Base-by-base conservation (phyloP, 2,888 invertebrate genomes). In the Kryphioiulus occultus region DNA sequence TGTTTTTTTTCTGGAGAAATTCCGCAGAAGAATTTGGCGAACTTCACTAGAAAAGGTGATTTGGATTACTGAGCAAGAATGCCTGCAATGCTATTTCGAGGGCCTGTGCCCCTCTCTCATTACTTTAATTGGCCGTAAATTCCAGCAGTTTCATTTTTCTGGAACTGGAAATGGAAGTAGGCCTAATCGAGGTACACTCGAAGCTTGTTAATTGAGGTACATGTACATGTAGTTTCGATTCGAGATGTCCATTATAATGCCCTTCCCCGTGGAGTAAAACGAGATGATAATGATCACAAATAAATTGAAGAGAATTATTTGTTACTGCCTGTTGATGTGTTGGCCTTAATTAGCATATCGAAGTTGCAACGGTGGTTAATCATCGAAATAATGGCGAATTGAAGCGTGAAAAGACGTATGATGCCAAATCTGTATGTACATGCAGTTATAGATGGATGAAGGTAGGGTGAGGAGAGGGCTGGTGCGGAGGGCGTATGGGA, bases 341-440 rank as follows among this genome's bases (percentile, higher is more conserved):
- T 85, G 44, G 26, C 39, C 42, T 85, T 85, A 85, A 85, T 85
- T 85, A 44, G 85, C 85, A 44, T 42, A 85, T 44, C 44, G 12
- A 85, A 85, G 85, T 85, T 42, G 39, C 39, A 39, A 42, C 26
- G 85, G 85, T 85, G n/a, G 85, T 85, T 85, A 85, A 85, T 39
- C 85, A 85, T 85, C 12, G 44, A 42, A 85, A 42, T 85, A 85
- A 85, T 42, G 22, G 39, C 39, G 85, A 42, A 44, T 85, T 78
- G 30, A 78, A 44, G 22, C 85, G 22, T 85, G 85, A 85, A 85
- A 85, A 85, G 85, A 44, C 42, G 39, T 39, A 85, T 39, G 85
- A 26, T 85, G 85, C 39, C 85, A 12, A 85, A 85, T n/a, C n/a
- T n/a, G n/a, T n/a, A n/a, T 85, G n/a, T 39, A 39, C 35, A 42